Percentiles rank a stretch among this genome's conserved stretches.
Evolutionary conservation across 2,888 invertebrate species (phyloP).

Genomic region (Hofmannophila pseudospretella): DNA sequence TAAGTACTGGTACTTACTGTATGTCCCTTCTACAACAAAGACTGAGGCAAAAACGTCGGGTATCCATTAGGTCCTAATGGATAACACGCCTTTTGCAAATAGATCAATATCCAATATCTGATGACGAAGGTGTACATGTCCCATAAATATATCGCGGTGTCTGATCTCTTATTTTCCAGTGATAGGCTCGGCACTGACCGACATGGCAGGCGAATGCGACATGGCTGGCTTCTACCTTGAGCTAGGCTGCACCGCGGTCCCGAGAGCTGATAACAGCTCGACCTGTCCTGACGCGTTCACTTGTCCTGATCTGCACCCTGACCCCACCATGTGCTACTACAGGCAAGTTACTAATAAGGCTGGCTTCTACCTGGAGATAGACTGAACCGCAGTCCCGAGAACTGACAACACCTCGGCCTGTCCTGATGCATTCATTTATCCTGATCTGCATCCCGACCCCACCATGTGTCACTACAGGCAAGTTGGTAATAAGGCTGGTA

Average conservation of each 20-base stretch:
- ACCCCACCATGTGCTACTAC: slow-evolving; percentile 55
- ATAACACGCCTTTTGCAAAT: too few species aligned
- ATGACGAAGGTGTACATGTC: too few species aligned
- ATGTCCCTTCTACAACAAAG: too few species aligned
- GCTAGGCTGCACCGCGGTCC: slow-evolving; percentile 50
- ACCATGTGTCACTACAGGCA: slow-evolving; percentile 59
- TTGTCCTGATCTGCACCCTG: slow-evolving; percentile 61
- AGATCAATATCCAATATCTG: too few species aligned
- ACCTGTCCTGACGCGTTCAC: slow-evolving; percentile 53
- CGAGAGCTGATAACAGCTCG: slow-evolving; percentile 30
- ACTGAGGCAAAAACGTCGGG: too few species aligned
- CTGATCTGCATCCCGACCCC: slow-evolving; percentile 58
- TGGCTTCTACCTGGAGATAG: slow-evolving; percentile 58
- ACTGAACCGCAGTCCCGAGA: slow-evolving; percentile 41
- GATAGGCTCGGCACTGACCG: slow-evolving; percentile 28
- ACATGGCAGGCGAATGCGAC: slow-evolving; percentile 55
- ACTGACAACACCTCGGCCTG: slow-evolving; percentile 42
- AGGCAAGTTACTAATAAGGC: slow-evolving; percentile 60
- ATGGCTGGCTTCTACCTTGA: slow-evolving; percentile 60
- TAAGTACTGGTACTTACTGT: too few species aligned
- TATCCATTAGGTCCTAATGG: too few species aligned
- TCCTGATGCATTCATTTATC: slow-evolving; percentile 54
- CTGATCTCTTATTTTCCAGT: too few species aligned
- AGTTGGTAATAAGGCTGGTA: slow-evolving; percentile 51
- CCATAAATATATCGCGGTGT: too few species aligned